Base-by-base conservation (phyloP, 1,140 invertebrate species). In the Hylyphantes graminicola region DNA sequence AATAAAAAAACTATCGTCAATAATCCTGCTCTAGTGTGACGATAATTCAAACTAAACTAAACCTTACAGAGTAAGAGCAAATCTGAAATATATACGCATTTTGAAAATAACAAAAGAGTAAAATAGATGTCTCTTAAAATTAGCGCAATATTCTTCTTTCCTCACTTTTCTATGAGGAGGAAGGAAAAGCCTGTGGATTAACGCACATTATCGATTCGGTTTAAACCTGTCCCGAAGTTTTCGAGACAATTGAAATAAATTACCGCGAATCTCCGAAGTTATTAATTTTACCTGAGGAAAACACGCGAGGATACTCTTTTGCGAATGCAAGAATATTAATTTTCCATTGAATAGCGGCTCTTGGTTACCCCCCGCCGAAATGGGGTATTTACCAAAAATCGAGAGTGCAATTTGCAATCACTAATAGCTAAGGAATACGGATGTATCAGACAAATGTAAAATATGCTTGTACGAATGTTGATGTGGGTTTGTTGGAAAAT, bases 171-270 rank as follows among this genome's bases (percentile, higher is more conserved):
- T 0, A 12, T 59, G 57, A 67, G 21, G 57, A 21, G 59, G 15
- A 50, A 64, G 59, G 2, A 48, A 63, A 50, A 57, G 55, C 50
- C 76, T 55, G n/a, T 55, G 63, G 76, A 78, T 78, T 57, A 67
- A 54, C 13, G 51, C 54, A n/a, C 51, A 35, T 55, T 78, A 78
- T 78, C 76, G 76, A 78, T 78, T 78, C 64, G 19, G 35, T 67
- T 67, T 67, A 55, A 67, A 78, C 13, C 64, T 68, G 61, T 68
- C 64, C 64, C 13, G 51, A 35, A 54, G 64, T 78, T 68, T 68
- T 50, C 64, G 63, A 53, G 76, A 78, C 76, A 78, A 78, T 78
- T 68, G 76, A 78, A 78, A 78, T 78, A 67, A 78, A 78, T 78
- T 78, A 64, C 76, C 35, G 76, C 9, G 64, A 65, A 78, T 78